Base-by-base conservation (phyloP, 2,797 vertebrate genomes). In the Rhynchonycteris naso region DNA sequence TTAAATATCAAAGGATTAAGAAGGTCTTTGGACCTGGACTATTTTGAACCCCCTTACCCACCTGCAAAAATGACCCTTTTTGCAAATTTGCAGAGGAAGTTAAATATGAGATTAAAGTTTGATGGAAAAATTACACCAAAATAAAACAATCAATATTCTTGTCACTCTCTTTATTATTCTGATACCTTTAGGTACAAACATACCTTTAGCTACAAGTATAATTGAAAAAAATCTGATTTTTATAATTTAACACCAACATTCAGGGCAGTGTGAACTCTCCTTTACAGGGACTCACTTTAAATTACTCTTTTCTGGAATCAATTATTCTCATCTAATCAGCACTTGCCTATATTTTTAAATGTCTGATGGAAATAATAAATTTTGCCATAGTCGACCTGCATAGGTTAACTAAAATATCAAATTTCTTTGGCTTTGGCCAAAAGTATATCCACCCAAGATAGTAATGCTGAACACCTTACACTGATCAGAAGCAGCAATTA, bases 321-420 rank as follows among this genome's bases (percentile, higher is more conserved):
- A n/a, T 96, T 95, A 86, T 71, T 24, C 19, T 83, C 24, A 5
- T 24, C 50, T 50, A 79, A 95, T 61, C 1, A 10, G 38, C 35
- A 80, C 19, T 76, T 76, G 66, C 50, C 56, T 92, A 26, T 75
- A 33, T 95, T 96, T 95, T 96, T 47, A 95, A 92, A 82, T 66
- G 69, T 35, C 50, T 76, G 18, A 79, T 86, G 68, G 74, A 95
- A 94, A 95, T 80, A 93, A 90, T 94, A 95, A 94, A 87, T 88
- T 87, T 88, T 72, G 66, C 75, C 65, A 56, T 50, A 68, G 80
- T 86, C 56, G 80, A 65, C 69, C 66, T 38, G 8, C 30, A 47
- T 33, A 76, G n/a, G 58, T 84, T 91, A 94, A 88, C 84, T 59
- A 72, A 95, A 81, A 75, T 81, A 93, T 84, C 80, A 90, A 8